Evolutionary conservation across 2,113 vertebrate species (phyloP), one percentile per base, ranked within the genome.

Genomic region (Cololabis saira): DNA sequence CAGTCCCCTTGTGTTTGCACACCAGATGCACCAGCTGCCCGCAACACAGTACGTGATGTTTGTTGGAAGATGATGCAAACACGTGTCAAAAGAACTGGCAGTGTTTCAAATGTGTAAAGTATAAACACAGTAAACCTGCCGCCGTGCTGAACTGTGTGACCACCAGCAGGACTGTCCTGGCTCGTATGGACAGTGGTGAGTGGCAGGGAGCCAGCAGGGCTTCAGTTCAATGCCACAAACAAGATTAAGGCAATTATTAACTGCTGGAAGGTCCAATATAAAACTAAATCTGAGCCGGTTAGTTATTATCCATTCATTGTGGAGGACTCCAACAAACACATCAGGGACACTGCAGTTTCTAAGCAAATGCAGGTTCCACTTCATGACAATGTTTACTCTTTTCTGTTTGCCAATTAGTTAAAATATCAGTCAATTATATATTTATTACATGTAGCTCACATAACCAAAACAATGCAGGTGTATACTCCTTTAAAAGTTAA

Each of bases 241-340:
- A 12, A 13, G 54, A 60, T 48, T 27, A 18, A 61, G 72, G 42
- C 13, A 84, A 85, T 87, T 66, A 90, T 88, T 88, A 89, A 87
- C 84, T 21, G 5, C 30, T 27, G 22, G 47, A 62, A 71, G 6
- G 51, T 48, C 16, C n/a, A 57, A 15, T 15, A 33, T 54, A 17
- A 83, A 72, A 77, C 30, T 16, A 51, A 74, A 80, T 80, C 73
- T 54, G 69, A 72, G 58, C 9, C 6, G 76, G 0, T 67, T 11
- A 56, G 54, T 13, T 3, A 45, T 61, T 10, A 14, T 61, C 56
- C 40, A 67, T 65, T 67, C 30, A 37, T 65, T 59, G 30, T 14
- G 45, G 5, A 45, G 4, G 1, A 59, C 12, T 4, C 27, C 5
- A 24, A 71, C 48, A 67, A 61, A 71, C 17, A 50, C 19, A 48